Base-by-base conservation (phyloP, 1,140 invertebrate species). In the Latrodectus geometricus region DNA sequence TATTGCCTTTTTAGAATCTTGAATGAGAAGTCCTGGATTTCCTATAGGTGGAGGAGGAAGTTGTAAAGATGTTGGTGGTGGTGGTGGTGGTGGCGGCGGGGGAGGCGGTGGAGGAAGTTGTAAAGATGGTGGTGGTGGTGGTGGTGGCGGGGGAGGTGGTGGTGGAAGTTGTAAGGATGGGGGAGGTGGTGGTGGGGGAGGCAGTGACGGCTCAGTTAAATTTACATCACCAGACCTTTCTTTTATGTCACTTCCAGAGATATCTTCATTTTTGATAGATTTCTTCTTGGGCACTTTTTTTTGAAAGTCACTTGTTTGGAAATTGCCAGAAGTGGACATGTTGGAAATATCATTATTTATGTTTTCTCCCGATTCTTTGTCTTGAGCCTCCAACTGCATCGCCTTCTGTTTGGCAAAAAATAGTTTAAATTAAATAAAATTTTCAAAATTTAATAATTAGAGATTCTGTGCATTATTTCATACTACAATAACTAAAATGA, bases 21-120 rank as follows among this genome's bases (percentile, higher is more conserved):
- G 35, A 35, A 35, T 21, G 14, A 9, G 15, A 49, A 14, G 35
- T 8, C 20, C 9, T n/a, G 74, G 48, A 17, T 15, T 20, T 15
- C 21, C n/a, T 23, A 78, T 12, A 48, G 11, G 69, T 54, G 35
- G 77, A 74, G 15, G 35, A 35, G n/a, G 4, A 65, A 50, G 8
- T 3, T 48, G 74, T 12, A 49, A 4, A 15, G 65, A 11, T 9
- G 3, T 49, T 9, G 5, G 20, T 14, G 69, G 20, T 9, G 17
- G 56, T 54, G 68, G 12, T 50, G 65, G 66, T 11, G 48, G 65
- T 52, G 66, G 66, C 52, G 65, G 65, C 8, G 75, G 84, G 0
- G 75, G 75, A 20, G 81, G 81, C 0, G 81, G 81, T 17, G 81
- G 81, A 4, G 72, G 70, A n/a, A 50, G 68, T 9, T 23, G 50